Conservation (phyloP, 1,140 invertebrate genomes). For the Bombus consobrinus region DNA sequence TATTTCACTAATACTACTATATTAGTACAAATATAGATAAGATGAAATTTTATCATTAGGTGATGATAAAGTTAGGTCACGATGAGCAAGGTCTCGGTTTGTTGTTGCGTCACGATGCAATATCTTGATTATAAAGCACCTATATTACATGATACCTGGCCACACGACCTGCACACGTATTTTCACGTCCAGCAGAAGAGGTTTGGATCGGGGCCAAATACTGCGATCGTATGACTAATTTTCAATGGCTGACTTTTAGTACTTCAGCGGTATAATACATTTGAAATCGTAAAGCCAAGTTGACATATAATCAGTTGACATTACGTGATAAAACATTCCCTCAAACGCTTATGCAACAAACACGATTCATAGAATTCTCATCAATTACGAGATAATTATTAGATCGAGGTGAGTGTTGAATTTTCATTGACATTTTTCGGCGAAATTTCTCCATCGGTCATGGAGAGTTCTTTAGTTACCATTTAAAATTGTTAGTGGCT, state of each 20-base stretch:
- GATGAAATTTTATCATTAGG: background rate
- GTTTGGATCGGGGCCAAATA: slow-evolving; percentile 47
- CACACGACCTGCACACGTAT: background rate
- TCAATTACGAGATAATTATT: background rate
- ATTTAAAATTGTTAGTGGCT: background rate
- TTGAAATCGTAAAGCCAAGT: background rate
- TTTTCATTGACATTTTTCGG: background rate
- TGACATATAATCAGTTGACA: background rate
- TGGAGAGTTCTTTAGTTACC: background rate
- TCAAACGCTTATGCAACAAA: background rate
- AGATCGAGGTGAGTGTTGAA: background rate
- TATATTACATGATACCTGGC: slow-evolving; percentile 12
- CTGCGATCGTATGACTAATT: slow-evolving; percentile 52
- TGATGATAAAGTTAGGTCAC: slow-evolving; percentile 10
- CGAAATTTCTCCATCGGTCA: background rate
- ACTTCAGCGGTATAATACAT: background rate
- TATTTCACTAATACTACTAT: background rate
- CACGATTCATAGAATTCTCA: background rate
- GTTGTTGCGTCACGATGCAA: background rate
- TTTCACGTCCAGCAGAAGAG: slow-evolving; percentile 8
- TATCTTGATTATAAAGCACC: slow-evolving; percentile 1
- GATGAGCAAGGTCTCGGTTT: slow-evolving; percentile 11
- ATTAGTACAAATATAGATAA: background rate
- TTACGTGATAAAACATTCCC: background rate
- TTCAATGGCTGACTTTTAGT: slow-evolving; percentile 40